A percentile compares a stretch with the other conserved stretches of the same genome.
Evolutionary conservation across 1,140 invertebrate species (phyloP).

Genomic region (Aphelenchoides fujianensis): DNA sequence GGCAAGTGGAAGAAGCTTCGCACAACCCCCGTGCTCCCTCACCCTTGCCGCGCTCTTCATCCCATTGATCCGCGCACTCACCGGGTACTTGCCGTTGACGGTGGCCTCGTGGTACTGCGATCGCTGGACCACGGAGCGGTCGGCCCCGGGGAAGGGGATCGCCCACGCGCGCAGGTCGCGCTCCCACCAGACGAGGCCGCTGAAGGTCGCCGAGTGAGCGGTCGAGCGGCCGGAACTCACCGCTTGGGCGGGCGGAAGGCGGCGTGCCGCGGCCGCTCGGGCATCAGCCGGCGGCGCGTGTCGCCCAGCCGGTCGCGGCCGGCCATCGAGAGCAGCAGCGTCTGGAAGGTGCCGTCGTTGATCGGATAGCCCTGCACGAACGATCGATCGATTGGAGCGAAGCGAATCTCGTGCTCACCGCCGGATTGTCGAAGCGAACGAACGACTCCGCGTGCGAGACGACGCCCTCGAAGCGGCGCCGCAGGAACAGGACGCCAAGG

Average conservation of each 20-base stretch:
- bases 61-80: too few species aligned
- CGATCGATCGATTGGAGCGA: not conserved
- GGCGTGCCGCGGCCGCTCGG: conserved; percentile 55
- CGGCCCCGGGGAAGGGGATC: conserved; percentile 75
- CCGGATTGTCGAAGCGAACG: conserved; percentile 39
- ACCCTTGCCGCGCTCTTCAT: too few species aligned
- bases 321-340: conserved; percentile 51
- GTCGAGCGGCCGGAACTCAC: not conserved
- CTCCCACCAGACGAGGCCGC: conserved; percentile 68
- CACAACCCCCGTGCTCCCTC: too few species aligned
- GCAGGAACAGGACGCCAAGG: conserved; percentile 73
- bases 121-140: conserved; percentile 74
- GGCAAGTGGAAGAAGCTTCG: too few species aligned
- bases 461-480: conserved; percentile 73
- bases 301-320: conserved; percentile 51
- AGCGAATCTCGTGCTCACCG: conserved; percentile 23
- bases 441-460: conserved; percentile 50
- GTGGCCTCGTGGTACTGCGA: conserved; percentile 75
- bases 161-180: conserved; percentile 70
- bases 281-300: conserved; percentile 56
- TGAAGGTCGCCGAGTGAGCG: conserved; percentile 25
- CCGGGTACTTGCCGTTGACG: conserved; percentile 71
- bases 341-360: conserved; percentile 60
- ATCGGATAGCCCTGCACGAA: conserved; percentile 54
- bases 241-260: conserved; percentile 41